phyloP scores from a whole-genome alignment of 2,113 vertebrate genomes.

The Cephalophus harveyi region DNA sequence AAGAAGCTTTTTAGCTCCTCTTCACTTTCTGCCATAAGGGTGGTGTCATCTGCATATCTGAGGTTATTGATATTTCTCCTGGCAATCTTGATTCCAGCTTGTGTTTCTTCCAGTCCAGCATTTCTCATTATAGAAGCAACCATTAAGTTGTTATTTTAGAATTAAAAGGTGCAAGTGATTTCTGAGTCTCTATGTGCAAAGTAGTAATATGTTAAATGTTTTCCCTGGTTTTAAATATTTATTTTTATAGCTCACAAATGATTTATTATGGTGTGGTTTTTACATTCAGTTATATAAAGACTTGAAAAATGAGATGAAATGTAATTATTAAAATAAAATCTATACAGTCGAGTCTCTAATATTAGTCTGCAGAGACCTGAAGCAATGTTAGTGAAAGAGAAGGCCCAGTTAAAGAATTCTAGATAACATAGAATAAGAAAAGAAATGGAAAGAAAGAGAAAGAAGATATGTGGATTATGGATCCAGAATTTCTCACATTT shows the following conservation, averaged over 20 bases:
- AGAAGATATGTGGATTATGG: background rate
- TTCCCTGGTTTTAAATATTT: background rate
- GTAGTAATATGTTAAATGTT: background rate
- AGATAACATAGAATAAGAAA: background rate
- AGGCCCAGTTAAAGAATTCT: background rate
- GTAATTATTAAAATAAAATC: background rate
- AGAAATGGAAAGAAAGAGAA: background rate
- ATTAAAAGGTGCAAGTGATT: background rate
- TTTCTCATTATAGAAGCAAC: too few relatives aligned
- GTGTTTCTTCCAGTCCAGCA: too few relatives aligned
- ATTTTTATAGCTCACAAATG: background rate
- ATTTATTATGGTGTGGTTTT: background rate
- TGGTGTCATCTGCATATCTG: too few relatives aligned
- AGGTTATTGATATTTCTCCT: too few relatives aligned
- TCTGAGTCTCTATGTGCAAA: background rate
- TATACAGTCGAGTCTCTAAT: background rate
- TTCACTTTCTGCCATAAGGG: too few relatives aligned
- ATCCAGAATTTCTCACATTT: background rate
- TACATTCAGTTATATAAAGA: background rate
- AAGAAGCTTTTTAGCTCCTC: too few relatives aligned
- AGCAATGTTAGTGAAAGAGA: background rate
- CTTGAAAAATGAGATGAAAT: background rate
- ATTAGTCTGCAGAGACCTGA: background rate
- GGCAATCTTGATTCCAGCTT: too few relatives aligned
- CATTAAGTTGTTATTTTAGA: background rate